Conservation (phyloP, 2,888 invertebrate species). For the Pterobdella sp. region DNA sequence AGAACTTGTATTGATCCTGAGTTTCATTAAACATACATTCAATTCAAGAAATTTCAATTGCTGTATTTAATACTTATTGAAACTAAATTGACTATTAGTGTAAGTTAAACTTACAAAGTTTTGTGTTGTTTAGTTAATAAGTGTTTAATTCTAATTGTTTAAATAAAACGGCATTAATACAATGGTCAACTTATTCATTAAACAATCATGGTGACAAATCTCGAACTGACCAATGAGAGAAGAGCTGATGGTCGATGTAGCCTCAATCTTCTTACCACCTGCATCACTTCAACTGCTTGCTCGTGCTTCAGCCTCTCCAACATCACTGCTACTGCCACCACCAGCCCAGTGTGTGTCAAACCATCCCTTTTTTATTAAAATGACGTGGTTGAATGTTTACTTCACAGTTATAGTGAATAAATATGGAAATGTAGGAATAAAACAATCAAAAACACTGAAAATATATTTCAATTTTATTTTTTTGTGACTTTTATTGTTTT, state of each 20-base stretch:
- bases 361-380: slow-evolving; percentile 34
- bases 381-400: neutral
- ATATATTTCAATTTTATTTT: no score
- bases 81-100: slow-evolving; percentile 19
- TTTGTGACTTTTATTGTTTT: no score
- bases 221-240: slow-evolving; percentile 16
- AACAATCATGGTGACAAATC: neutral
- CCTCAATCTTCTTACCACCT: slow-evolving; percentile 47
- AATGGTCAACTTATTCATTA: neutral
- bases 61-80: slow-evolving; percentile 6
- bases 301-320: slow-evolving; percentile 48
- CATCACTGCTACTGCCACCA: slow-evolving; percentile 35
- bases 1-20: slow-evolving; percentile 54
- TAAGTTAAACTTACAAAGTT: neutral
- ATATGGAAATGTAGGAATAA: neutral
- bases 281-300: slow-evolving; percentile 48
- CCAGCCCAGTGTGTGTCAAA: slow-evolving; percentile 36
- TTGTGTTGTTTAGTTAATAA: no score
- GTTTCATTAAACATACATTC: slow-evolving; percentile 37
- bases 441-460: no score
- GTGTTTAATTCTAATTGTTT: no score
- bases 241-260: slow-evolving; percentile 47
- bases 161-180: neutral
- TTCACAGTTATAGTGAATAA: neutral
- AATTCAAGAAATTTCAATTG: neutral